Conservation (phyloP, 2,888 invertebrate species). For the Dasypolia templi region DNA sequence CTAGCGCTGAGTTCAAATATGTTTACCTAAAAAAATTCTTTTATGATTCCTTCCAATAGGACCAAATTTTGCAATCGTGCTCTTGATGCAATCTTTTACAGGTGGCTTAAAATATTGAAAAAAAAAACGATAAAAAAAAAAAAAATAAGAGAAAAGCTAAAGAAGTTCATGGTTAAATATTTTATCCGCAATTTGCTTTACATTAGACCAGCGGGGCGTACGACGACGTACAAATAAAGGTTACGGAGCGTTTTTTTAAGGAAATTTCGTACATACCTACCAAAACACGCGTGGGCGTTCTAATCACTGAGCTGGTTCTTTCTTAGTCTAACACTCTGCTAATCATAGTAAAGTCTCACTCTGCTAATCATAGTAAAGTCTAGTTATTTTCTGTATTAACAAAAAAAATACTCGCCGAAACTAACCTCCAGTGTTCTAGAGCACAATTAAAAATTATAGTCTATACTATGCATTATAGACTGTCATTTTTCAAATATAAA, state of each 20-base stretch:
- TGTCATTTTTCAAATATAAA: conserved; percentile 41
- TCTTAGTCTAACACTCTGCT: conserved; percentile 42
- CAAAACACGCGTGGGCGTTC: conserved; percentile 69
- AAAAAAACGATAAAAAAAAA: neutral
- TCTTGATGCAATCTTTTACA: neutral
- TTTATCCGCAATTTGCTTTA: neutral
- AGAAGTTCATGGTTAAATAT: neutral
- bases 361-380: conserved; percentile 49
- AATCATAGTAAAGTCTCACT: conserved; percentile 45
- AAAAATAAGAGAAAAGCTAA: too few relatives aligned
- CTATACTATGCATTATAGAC: too few relatives aligned
- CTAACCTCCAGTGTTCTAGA: conserved; percentile 53
- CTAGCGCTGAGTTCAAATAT: too few relatives aligned
- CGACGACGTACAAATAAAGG: conserved; percentile 76
- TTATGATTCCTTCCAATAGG: neutral
- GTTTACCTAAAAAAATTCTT: too few relatives aligned
- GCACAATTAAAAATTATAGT: conserved; percentile 43
- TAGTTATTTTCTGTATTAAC: conserved; percentile 36
- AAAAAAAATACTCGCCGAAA: conserved; percentile 41
- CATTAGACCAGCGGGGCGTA: conserved; percentile 63
- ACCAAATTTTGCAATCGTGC: neutral
- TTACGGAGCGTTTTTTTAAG: conserved; percentile 73
- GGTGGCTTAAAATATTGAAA: neutral
- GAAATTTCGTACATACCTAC: conserved; percentile 70
- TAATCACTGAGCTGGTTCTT: conserved; percentile 66